Evolutionary conservation across 2,113 vertebrate species (phyloP).

Genomic region (Lophura nycthemera): DNA sequence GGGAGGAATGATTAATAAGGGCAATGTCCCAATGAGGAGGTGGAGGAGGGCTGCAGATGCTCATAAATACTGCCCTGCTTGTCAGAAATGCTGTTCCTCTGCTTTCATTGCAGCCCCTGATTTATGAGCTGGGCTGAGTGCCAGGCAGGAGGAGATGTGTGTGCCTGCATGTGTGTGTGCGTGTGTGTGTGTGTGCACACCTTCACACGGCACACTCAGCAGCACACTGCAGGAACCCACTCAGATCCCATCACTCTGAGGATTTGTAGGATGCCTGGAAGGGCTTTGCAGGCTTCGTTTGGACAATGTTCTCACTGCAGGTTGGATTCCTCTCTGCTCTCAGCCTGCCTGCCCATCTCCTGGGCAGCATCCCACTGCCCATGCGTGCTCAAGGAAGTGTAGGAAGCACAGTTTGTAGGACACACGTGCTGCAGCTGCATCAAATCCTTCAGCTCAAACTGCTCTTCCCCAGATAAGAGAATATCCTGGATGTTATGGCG

Average conservation of each 20-base stretch:
- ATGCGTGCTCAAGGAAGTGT: accelerated
- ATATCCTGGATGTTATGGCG: background rate
- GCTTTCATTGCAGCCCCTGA: background rate
- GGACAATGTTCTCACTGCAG: background rate
- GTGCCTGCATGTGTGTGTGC: background rate
- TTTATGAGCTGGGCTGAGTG: background rate
- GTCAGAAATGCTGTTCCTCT: background rate
- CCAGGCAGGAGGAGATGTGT: background rate
- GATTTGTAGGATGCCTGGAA: background rate
- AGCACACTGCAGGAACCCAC: background rate
- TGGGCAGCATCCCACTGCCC: too few species aligned
- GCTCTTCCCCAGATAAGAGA: background rate
- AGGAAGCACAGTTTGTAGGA: background rate
- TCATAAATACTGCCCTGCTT: background rate
- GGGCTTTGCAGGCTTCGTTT: background rate
- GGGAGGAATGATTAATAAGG: background rate
- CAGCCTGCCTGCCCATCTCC: background rate
- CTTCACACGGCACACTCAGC: accelerated
- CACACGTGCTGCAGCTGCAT: too few species aligned
- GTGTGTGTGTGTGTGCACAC: accelerated
- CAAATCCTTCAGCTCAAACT: background rate
- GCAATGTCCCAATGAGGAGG: background rate
- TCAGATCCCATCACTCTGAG: background rate
- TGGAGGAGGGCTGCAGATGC: background rate
- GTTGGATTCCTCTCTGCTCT: background rate